These are phyloP conservation scores for Galerucella nymphaeae DNA, from an alignment of 2,888 invertebrate species.

Conservation along the genomic window DNA sequence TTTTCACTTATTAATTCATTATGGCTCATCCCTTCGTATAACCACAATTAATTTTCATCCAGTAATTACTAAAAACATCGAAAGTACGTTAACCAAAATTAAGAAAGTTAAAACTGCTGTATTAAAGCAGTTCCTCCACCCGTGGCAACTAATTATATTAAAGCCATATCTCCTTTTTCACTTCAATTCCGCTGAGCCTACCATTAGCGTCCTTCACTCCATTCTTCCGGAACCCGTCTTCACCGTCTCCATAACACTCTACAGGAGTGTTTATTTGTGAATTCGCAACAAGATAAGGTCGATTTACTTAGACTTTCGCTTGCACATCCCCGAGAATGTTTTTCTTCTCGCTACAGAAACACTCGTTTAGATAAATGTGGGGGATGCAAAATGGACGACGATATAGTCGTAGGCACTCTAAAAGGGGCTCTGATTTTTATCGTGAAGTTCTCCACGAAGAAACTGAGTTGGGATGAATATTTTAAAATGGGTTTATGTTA, in stretches of 20 bases:
- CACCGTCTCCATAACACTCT: slow-evolving; percentile 31
- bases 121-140: slow-evolving; percentile 8
- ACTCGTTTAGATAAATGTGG: slow-evolving; percentile 51
- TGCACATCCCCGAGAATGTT: slow-evolving; percentile 46
- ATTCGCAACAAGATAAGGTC: slow-evolving; percentile 50
- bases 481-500: background rate
- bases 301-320: slow-evolving; percentile 48
- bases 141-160: slow-evolving; percentile 21
- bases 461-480: background rate
- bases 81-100: slow-evolving; percentile 1
- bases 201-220: slow-evolving; percentile 34
- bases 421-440: slow-evolving; percentile 46
- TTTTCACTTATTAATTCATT: background rate
- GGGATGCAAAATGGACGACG: slow-evolving; percentile 53
- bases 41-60: background rate
- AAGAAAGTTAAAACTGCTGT: slow-evolving; percentile 15
- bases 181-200: slow-evolving; percentile 26
- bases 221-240: slow-evolving; percentile 29
- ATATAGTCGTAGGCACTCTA: slow-evolving; percentile 43
- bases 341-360: slow-evolving; percentile 43
- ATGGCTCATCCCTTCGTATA: background rate
- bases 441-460: background rate
- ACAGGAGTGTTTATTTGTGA: slow-evolving; percentile 54
- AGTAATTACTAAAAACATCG: background rate
- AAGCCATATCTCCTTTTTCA: slow-evolving; percentile 26